phyloP scores from a whole-genome alignment of 2,888 invertebrate genomes.

The Diarsia rubi region DNA sequence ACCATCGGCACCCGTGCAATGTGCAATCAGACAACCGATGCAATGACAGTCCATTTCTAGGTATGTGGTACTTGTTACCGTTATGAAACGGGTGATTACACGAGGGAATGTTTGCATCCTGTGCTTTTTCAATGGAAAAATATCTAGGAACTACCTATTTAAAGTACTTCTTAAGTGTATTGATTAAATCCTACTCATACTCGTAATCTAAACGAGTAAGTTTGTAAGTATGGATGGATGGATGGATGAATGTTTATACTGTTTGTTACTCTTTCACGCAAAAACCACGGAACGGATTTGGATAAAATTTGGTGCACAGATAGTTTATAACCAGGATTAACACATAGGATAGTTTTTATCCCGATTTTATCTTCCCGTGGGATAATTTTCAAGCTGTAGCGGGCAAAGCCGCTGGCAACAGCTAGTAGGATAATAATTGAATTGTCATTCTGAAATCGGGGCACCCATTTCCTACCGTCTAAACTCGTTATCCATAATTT shows the following conservation, averaged over 20 bases:
- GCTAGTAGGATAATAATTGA: neutral
- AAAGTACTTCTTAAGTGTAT: neutral
- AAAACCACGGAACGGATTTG: too few relatives aligned
- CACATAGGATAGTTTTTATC: too few relatives aligned
- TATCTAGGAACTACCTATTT: neutral
- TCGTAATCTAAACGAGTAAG: too few relatives aligned
- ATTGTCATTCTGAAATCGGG: neutral
- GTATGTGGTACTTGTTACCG: neutral
- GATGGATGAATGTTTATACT: too few relatives aligned
- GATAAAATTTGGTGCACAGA: too few relatives aligned
- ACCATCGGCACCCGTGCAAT: neutral
- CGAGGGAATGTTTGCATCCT: neutral
- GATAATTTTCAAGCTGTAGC: too few relatives aligned
- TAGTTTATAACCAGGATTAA: too few relatives aligned
- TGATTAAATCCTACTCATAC: too few relatives aligned
- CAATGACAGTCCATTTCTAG: neutral
- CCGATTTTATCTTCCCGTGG: too few relatives aligned
- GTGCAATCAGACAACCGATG: neutral
- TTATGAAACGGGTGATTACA: neutral
- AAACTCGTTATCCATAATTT: constrained; percentile 32
- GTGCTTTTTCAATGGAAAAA: neutral
- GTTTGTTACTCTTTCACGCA: too few relatives aligned
- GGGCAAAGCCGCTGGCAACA: too few relatives aligned
- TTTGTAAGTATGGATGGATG: too few relatives aligned
- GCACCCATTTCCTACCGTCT: constrained; percentile 22